These are phyloP conservation scores for Pampus argenteus DNA, from an alignment of 2,797 vertebrate species.

Conservation along the genomic window DNA sequence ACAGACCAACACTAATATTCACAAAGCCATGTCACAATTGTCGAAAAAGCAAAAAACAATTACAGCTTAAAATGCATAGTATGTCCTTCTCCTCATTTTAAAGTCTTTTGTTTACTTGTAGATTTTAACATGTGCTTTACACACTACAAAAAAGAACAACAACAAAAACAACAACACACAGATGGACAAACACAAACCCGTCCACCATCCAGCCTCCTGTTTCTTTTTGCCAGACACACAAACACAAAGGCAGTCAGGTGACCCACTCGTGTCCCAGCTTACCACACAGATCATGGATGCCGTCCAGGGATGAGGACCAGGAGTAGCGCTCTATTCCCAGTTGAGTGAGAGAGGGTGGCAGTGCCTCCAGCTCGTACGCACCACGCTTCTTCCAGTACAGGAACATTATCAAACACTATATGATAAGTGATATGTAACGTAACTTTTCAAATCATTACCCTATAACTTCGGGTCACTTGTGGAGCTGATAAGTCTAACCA, in stretches of 20 bases:
- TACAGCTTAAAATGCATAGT: not conserved
- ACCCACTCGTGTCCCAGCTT: conserved; percentile 73
- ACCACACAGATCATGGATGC: conserved; percentile 89
- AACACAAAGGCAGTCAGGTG: conserved; percentile 34
- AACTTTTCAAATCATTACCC: not conserved
- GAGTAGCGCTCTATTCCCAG: conserved; percentile 88
- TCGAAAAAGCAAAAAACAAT: not conserved
- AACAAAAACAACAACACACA: not conserved
- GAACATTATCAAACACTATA: conserved; percentile 84
- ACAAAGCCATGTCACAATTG: no score
- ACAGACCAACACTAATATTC: no score
- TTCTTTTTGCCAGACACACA: conserved; percentile 5
- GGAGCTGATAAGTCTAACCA: conserved; percentile 8
- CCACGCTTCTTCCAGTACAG: conserved; percentile 95
- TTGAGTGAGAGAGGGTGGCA: conserved; percentile 78
- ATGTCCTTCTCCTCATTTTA: not conserved
- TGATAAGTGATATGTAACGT: not conserved
- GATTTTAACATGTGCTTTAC: no score
- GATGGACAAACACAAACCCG: not conserved
- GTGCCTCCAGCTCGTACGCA: conserved; percentile 90
- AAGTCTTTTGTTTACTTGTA: not conserved
- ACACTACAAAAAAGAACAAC: not conserved
- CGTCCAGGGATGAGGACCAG: conserved; percentile 91
- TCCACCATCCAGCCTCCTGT: not conserved
- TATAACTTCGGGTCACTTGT: not conserved